Evolutionary conservation across 2,888 invertebrate genomes (phyloP), one percentile per base, ranked within the genome.

Genomic region (Ecliptopera silaceata): DNA sequence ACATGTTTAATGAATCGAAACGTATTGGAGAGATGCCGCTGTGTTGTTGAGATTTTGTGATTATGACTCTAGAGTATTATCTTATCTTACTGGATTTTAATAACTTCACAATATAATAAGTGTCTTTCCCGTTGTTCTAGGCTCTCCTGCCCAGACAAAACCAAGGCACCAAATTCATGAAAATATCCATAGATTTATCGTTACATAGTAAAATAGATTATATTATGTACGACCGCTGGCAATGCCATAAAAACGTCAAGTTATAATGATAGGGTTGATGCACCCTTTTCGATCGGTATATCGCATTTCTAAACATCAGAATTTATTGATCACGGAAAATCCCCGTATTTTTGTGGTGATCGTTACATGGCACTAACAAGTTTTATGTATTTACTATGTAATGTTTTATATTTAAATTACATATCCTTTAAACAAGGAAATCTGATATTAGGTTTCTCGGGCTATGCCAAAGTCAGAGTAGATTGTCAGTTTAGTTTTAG

Each of bases 1-100:
- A 55, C 50, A 26, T 36, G 48, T 34, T 50, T 57, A 61, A 64
- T 61, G 54, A 44, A 61, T 56, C 61, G 51, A 39, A 59, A 61
- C 48, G 42, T 49, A 48, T 29, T 41, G 26, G 20, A 32, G 13
- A 18, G 56, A 50, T 45, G 22, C 44, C 49, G 45, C 44, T 29
- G 20, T 22, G n/a, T 38, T 13, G 34, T 43, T 29, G n/a, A 22
- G 49, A 45, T 22, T 20, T n/a, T 43, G 22, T 15, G 12, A 26
- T 8, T 26, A 22, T 42, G 42, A 32, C 22, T 50, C 50, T n/a
- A 44, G 51, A 26, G 44, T 11, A 17, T n/a, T 31, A 31, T 26
- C 31, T 10, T 15, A 15, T 10, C 15, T 15, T 4, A 13, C 13
- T 34, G n/a, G n/a, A n/a, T n/a, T n/a, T n/a, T n/a, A n/a, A n/a